Percentiles rank a stretch among this genome's conserved stretches.
Evolutionary conservation across 37 sponge, comb jelly and placozoan genomes (phyloP).

Genomic region (Theonella swinhoei): DNA sequence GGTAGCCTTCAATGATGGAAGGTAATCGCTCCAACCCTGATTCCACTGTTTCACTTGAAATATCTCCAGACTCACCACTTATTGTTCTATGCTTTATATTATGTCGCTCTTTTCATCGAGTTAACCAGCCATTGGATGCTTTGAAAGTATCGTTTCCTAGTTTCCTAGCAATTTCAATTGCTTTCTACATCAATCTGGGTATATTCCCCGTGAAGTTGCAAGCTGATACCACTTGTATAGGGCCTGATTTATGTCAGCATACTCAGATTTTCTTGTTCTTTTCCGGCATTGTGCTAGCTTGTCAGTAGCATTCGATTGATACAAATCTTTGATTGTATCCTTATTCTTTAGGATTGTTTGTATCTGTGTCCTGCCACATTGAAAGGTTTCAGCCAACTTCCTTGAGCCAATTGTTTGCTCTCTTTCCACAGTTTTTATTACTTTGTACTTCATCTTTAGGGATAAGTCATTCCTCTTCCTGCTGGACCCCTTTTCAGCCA

Average conservation of each 20-base stretch:
- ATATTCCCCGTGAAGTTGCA: constrained; percentile 29
- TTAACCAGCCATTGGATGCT: constrained; percentile 63
- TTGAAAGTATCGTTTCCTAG: constrained; percentile 44
- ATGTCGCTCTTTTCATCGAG: constrained; percentile 37
- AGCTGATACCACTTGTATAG: constrained; percentile 41
- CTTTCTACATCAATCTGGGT: constrained; percentile 53
- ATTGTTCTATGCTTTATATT: constrained; percentile 25
- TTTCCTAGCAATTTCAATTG: constrained; percentile 44
- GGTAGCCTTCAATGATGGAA: constrained; percentile 15
- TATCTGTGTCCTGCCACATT: constrained; percentile 59
- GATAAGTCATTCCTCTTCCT: background rate
- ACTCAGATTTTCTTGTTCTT: constrained; percentile 13
- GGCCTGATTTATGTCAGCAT: constrained; percentile 41
- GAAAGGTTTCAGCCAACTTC: constrained; percentile 33
- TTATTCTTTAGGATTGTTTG: constrained; percentile 40
- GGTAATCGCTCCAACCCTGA: constrained; percentile 49
- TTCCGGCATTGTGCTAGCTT: background rate
- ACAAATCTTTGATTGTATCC: constrained; percentile 20
- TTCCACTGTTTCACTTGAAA: constrained; percentile 30
- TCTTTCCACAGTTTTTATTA: background rate
- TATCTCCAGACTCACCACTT: constrained; percentile 46
- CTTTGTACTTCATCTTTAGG: too few species aligned
- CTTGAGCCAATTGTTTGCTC: constrained; percentile 12
- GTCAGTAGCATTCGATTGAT: constrained; percentile 6
- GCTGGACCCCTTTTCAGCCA: too few species aligned